Evolutionary conservation across 2,797 vertebrate species (phyloP), one percentile per base, ranked within the genome.

Genomic region (Ptychobarbus kaznakovi): DNA sequence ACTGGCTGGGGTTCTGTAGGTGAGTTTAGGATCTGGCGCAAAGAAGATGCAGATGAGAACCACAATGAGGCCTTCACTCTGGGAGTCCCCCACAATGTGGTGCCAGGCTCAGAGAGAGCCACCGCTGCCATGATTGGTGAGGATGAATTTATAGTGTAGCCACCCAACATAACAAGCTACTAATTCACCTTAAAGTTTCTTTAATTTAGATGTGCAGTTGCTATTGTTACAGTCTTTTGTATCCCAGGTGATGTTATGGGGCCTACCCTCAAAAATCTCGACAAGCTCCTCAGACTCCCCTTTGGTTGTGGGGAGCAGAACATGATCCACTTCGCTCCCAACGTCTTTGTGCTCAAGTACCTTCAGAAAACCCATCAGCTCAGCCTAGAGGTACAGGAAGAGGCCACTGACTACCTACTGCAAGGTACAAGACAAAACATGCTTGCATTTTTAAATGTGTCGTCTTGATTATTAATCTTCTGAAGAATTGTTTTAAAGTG

Each of bases 301-400:
- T 98, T 97, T 69, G 97, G 97, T 82, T 99, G 97, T 42, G 97
- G 97, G n/a, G 97, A 99, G 90, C 97, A 99, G 93, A 99, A 99
- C 93, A 98, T 99, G 97, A 97, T 98, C 93, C 97, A 97, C 82
- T 98, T 98, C 88, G 97, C 97, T 1, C 97, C 97, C n/a, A 98
- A 98, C 0, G 95, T 99, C 80, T 99, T 98, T 88, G 97, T 99
- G 69, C 94, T 98, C n/a, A 97, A 97, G 88, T 99, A 99, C 80
- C 95, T 98, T 82, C 97, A 97, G 93, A 97, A 97, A 93, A 99
- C 97, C 69, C 93, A 92, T 13, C 97, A 98, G 87, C 96, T 99
- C 70, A 96, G 95, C 76, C 81, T 90, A 0, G 97, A 98, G 80
- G 96, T 98, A 72, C 96, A 98, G 90, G 94, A 90, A 0, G 97